Evolutionary conservation across 2,113 vertebrate species (phyloP), one percentile per base, ranked within the genome.

Genomic region (Actenoides hombroni): DNA sequence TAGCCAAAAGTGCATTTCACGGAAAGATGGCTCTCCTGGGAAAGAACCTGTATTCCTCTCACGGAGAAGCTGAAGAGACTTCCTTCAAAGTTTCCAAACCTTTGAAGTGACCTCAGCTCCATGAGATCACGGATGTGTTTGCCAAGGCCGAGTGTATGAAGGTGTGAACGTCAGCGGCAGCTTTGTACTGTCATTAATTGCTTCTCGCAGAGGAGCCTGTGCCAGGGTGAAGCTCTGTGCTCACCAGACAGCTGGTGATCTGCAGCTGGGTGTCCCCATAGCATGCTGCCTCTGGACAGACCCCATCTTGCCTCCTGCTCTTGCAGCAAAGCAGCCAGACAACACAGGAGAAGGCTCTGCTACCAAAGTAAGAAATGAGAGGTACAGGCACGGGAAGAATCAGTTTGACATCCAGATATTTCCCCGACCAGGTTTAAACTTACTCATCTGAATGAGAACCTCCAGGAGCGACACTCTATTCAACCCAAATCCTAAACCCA

Each of bases 11-110:
- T 61, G 65, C 33, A 16, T 74, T 92, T 81, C 76, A 78, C 3
- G 8, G 59, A 28, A 56, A 75, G 88, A 83, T 29, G 54, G 46
- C 48, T 93, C 77, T 81, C 81, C 33, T 15, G 92, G 93, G 94
- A 84, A 61, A 78, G 73, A 91, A 61, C 81, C 86, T 49, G n/a
- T 74, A 21, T 57, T 67, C 46, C 77, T 84, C 73, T 70, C 29
- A 37, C 0, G 1, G 40, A 61, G 83, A 44, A 53, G 60, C 81
- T 67, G 56, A 74, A 61, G 83, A 70, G 89, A 65, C 81, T 91
- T 96, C 81, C 81, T 81, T 77, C 86, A 33, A 33, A 78, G 64
- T 76, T 89, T 91, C 89, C 95, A 92, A 21, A 15, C 5, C 83
- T 88, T 83, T 86, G 83, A 86, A 81, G 93, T 10, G 29, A 40